Percentiles rank a stretch among this genome's conserved stretches.
These are phyloP conservation scores for Lithobates pipiens DNA, from an alignment of 2,797 vertebrate genomes.

Conservation along the genomic window DNA sequence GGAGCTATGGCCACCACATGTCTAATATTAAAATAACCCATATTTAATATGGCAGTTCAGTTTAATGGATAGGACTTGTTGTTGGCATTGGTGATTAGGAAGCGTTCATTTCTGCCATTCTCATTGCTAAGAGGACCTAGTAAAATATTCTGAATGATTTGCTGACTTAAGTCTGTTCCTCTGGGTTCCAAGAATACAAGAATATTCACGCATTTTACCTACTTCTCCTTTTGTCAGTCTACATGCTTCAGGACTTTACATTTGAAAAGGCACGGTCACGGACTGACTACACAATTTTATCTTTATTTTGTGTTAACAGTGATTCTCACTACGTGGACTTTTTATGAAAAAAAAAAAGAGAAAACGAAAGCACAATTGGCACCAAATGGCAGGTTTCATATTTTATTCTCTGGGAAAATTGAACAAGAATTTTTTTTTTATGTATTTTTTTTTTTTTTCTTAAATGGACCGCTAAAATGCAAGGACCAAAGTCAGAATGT, in stretches of 20 bases:
- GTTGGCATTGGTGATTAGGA: background rate
- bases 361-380: background rate
- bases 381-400: too few relatives aligned
- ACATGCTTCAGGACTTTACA: too few relatives aligned
- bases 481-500: background rate
- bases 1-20: background rate
- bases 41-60: background rate
- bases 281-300: background rate
- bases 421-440: too few relatives aligned
- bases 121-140: background rate
- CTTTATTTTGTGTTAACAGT: background rate
- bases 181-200: background rate
- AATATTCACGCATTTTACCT: background rate
- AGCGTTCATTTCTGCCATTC: background rate
- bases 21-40: slow-evolving; percentile 16
- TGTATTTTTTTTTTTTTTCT: too few relatives aligned
- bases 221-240: too few relatives aligned
- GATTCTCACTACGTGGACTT: too few relatives aligned
- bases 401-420: too few relatives aligned
- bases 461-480: background rate
- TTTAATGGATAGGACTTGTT: slow-evolving; percentile 11
- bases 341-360: background rate
- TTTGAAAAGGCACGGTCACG: too few relatives aligned
- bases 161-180: background rate
- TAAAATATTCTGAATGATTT: background rate